Evolutionary conservation across 2,797 vertebrate species (phyloP), one percentile per base, ranked within the genome.

Genomic region (Typhlichthys subterraneus): DNA sequence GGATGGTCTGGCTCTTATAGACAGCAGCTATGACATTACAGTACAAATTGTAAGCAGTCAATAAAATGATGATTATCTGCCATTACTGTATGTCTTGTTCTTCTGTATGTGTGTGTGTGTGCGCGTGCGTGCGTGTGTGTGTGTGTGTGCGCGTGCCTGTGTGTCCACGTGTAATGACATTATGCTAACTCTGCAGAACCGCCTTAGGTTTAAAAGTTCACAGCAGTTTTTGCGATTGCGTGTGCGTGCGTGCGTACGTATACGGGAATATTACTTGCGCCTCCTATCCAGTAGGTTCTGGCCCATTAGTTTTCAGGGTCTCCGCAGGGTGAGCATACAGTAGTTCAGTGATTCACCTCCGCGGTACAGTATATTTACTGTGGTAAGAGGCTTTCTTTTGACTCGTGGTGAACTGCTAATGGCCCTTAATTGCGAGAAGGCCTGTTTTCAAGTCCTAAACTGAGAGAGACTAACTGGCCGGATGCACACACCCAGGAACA

Each of bases 21-120:
- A 85, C 84, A 79, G 70, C 76, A 85, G 89, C 90, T 87, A 78
- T 84, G 81, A 82, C 91, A 88, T 91, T 85, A 86, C 84, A 87
- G 82, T 85, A 71, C 80, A 90, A 90, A 93, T 92, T 91, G 89
- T 81, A 89, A 72, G 59, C 85, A 90, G 85, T 89, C 88, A 93
- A 93, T 90, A 86, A 82, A 78, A 80, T 82, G 78, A 72, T 58
- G 57, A 23, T 67, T 57, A 67, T 50, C 19, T 49, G 46, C 29
- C 63, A 72, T 66, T 42, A 68, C 59, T 59, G 59, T 76, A 50
- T 54, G 66, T 45, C 68, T 46, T 78, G 50, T 72, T 45, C 47
- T 15, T 47, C 45, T 58, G 45, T 58, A 45, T 58, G 45, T 58
- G 57, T 13, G 57, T 48, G 46, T 49, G 45, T 49, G 57, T 48